Evolutionary conservation across 1,140 invertebrate species (phyloP).

Genomic region (Semibalanus balanoides): DNA sequence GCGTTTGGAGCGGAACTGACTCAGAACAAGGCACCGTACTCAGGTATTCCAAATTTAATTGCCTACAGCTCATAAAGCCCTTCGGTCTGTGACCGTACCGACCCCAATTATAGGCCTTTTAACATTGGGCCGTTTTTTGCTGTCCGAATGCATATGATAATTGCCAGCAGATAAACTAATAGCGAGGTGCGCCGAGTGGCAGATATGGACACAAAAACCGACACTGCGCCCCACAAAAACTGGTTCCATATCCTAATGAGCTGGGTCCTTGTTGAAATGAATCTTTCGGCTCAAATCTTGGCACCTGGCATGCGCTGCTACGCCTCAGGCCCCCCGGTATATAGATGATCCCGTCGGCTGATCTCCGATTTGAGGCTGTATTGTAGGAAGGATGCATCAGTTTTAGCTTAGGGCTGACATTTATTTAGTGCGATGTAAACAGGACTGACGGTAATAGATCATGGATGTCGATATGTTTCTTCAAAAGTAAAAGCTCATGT

Average conservation of each 20-base stretch:
- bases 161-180: conserved; percentile 2
- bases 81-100: not conserved
- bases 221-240: not conserved
- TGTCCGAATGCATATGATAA: not conserved
- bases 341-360: too few relatives aligned
- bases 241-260: not conserved
- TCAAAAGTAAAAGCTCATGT: too few relatives aligned
- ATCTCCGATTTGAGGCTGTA: too few relatives aligned
- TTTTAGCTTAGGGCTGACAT: too few relatives aligned
- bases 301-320: not conserved
- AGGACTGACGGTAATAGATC: too few relatives aligned
- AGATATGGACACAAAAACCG: not conserved
- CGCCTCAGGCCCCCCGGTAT: too few relatives aligned
- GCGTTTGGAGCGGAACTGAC: not conserved
- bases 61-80: not conserved
- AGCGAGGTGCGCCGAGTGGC: not conserved
- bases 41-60: not conserved
- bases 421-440: too few relatives aligned
- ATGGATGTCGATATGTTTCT: too few relatives aligned
- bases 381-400: too few relatives aligned
- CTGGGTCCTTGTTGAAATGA: not conserved
- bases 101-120: not conserved
- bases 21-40: not conserved
- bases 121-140: not conserved
- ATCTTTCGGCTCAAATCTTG: not conserved